Base-by-base conservation (phyloP, 1,140 invertebrate genomes). In the Cheumatopsyche charites region DNA sequence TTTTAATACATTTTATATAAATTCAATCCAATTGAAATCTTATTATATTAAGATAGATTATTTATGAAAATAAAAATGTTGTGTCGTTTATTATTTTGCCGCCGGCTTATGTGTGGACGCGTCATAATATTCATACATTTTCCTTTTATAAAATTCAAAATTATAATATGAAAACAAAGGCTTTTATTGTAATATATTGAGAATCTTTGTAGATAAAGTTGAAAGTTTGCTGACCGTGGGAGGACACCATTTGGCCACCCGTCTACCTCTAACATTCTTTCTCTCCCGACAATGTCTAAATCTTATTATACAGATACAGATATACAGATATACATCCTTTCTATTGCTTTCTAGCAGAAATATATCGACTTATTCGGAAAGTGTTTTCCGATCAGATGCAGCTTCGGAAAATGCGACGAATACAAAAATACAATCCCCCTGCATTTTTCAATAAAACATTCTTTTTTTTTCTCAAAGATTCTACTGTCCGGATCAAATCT, bases 371-470 rank as follows among this genome's bases (percentile, higher is more conserved):
- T 72, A 70, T 55, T 72, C 70, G 66, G 29, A 75, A 72, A 75
- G 73, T 75, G 70, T 75, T 75, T 72, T 75, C 70, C 70, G 49
- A 75, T 75, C 71, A 43, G 41, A 49, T 62, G 70, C 58, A 71
- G 42, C 25, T 13, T 45, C 42, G 70, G 70, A 71, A 61, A 42
- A 49, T 13, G 45, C 45, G 45, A 49, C 4, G 13, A 49, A 15
- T 13, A 49, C 13, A 49, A 49, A 49, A 49, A 15, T 13, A 49
- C 13, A 49, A 49, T 5, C 13, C 5, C 17, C 13, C 29, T 3
- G 29, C 29, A 9, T 36, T 36, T 36, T n/a, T n/a, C n/a, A n/a
- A n/a, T n/a, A n/a, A n/a, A n/a, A n/a, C n/a, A n/a, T n/a, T n/a
- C n/a, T n/a, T n/a, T n/a, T n/a, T n/a, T n/a, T n/a, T n/a, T n/a